Conservation (phyloP, 1,140 invertebrate genomes). For the Leucophenga varia region DNA sequence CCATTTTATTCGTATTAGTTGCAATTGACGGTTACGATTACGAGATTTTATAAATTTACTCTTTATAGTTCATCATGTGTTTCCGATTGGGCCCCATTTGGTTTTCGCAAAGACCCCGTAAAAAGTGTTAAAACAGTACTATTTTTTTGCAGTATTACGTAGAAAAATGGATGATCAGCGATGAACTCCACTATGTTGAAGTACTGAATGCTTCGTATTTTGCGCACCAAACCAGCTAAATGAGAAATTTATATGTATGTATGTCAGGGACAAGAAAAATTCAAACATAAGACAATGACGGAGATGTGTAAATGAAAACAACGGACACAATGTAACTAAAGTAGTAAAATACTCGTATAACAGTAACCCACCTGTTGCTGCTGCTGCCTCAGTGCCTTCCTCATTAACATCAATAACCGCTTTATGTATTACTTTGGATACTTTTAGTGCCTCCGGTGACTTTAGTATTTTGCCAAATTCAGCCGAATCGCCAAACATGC, state of each 20-base stretch:
- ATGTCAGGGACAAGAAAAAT: slow-evolving; percentile 5
- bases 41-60: slow-evolving; percentile 5
- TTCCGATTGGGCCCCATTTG: too few species aligned
- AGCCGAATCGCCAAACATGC: slow-evolving; percentile 61
- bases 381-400: slow-evolving; percentile 62
- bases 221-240: slow-evolving; percentile 32
- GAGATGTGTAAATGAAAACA: background rate
- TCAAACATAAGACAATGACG: slow-evolving; percentile 11
- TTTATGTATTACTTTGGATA: slow-evolving; percentile 61
- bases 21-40: slow-evolving; percentile 18
- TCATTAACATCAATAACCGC: slow-evolving; percentile 63
- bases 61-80: slow-evolving; percentile 4
- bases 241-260: slow-evolving; percentile 17
- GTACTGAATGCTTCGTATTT: slow-evolving; percentile 22
- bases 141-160: slow-evolving; percentile 27
- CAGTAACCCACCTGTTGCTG: slow-evolving; percentile 47
- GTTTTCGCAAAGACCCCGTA: too few species aligned
- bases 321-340: too few species aligned
- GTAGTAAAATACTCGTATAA: background rate
- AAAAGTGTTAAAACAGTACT: background rate
- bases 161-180: slow-evolving; percentile 49
- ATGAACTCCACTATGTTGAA: slow-evolving; percentile 32
- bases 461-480: slow-evolving; percentile 65
- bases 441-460: slow-evolving; percentile 56
- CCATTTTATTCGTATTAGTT: slow-evolving; percentile 3